Evolutionary conservation across 1,140 invertebrate species (phyloP).

Genomic region (Ericerus pela): DNA sequence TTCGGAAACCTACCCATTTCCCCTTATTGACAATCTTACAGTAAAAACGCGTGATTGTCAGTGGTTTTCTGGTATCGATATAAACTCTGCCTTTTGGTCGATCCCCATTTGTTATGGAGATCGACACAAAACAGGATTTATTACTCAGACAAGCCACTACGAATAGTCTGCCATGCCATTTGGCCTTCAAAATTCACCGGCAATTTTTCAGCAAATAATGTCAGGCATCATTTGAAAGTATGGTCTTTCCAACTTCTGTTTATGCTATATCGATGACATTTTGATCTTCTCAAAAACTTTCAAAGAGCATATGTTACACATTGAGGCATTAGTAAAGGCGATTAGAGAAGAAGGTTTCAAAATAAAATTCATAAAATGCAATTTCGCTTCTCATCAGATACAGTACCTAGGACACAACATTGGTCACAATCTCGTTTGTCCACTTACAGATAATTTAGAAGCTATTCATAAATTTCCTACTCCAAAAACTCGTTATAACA

Average conservation of each 20-base stretch:
- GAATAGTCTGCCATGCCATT: slow-evolving; percentile 28
- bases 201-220: slow-evolving; percentile 31
- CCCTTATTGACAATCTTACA: slow-evolving; percentile 27
- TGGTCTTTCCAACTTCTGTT: slow-evolving; percentile 15
- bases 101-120: slow-evolving; percentile 28
- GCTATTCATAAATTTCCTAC: slow-evolving; percentile 27
- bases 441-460: slow-evolving; percentile 27
- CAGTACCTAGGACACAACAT: slow-evolving; percentile 28
- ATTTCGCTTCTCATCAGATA: slow-evolving; percentile 25
- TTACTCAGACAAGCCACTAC: slow-evolving; percentile 29
- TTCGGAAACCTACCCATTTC: slow-evolving; percentile 30
- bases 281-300: slow-evolving; percentile 21
- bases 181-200: slow-evolving; percentile 30
- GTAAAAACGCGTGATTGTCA: slow-evolving; percentile 27
- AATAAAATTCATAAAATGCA: slow-evolving; percentile 28
- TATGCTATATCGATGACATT: slow-evolving; percentile 23
- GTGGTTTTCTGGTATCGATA: slow-evolving; percentile 29
- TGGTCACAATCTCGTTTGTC: slow-evolving; percentile 26
- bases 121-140: slow-evolving; percentile 29
- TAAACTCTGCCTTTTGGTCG: slow-evolving; percentile 32
- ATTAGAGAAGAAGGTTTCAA: slow-evolving; percentile 26
- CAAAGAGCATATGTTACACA: slow-evolving; percentile 20
- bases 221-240: slow-evolving; percentile 12
- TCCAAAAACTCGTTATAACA: slow-evolving; percentile 20
- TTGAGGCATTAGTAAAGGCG: slow-evolving; percentile 14